Evolutionary conservation across 2,797 vertebrate species (phyloP), one percentile per base, ranked within the genome.

Genomic region (Lacerta viridis): DNA sequence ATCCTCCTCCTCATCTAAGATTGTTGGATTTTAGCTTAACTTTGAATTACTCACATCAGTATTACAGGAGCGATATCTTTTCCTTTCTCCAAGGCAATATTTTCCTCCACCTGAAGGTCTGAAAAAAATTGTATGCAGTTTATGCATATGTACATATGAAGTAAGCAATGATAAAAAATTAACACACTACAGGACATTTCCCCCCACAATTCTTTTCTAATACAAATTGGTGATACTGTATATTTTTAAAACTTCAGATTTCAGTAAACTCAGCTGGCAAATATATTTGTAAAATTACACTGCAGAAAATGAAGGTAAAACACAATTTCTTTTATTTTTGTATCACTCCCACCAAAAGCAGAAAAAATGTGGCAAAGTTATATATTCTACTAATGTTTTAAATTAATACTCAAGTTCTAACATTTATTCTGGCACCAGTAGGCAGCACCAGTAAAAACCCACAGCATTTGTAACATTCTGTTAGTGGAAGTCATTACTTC

Each of bases 21-120:
- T 69, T 20, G 27, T 83, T 55, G 55, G 11, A 88, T 80, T 89
- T 76, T 9, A 90, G 66, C 11, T 83, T 72, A 94, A 85, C 29
- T 94, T 90, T 92, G 84, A 85, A 93, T 95, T 95, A 99, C 99
- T 99, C 97, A 99, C 99, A 89, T 99, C 98, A 2, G 98, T 99
- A 97, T 99, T 99, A 94, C 99, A 99, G 46, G 99, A 99, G 89
- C 98, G 98, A 95, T 99, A 99, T 41, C 98, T 97, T 90, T 99
- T 99, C 94, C 99, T 98, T 97, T 99, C 98, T 76, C 99, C 99
- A 78, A 99, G 98, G 95, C 99, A 99, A 50, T 99, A 99, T 96
- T 98, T 99, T 90, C 99, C 99, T 97, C 98, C 99, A 96, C 99
- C 98, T 87, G 98, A 98, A 85, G 99, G 99, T 94, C 99, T 99